Percentiles rank a stretch among this genome's conserved stretches.
phyloP scores from a whole-genome alignment of 2,888 invertebrate genomes.

The Cordilura impudica region DNA sequence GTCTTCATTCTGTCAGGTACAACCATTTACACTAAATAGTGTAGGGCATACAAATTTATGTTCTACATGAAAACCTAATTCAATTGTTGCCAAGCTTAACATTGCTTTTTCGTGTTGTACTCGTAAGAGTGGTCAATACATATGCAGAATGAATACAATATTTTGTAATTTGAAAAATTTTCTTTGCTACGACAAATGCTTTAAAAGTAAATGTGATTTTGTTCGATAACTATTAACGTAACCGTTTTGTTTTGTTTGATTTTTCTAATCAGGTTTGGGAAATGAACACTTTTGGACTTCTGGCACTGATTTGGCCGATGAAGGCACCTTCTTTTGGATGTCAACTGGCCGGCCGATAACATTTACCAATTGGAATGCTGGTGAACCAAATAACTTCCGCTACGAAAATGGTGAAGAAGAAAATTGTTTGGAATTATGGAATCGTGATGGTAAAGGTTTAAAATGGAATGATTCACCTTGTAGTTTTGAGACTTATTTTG shows the following conservation, averaged over 20 bases:
- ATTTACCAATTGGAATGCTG: conserved; percentile 95
- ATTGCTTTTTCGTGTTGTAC: neutral
- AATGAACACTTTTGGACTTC: conserved; percentile 96
- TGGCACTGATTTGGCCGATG: conserved; percentile 93
- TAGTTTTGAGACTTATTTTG: conserved; percentile 94
- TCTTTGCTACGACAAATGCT: neutral
- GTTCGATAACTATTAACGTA: conserved; percentile 34
- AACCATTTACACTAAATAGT: neutral
- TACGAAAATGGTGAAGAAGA: conserved; percentile 94
- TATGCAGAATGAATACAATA: too few species aligned
- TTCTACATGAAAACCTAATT: conserved; percentile 5
- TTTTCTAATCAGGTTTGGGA: conserved; percentile 83
- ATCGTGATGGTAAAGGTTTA: conserved; percentile 92
- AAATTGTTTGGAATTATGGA: conserved; percentile 93
- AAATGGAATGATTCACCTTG: conserved; percentile 97
- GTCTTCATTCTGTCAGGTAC: too few species aligned
- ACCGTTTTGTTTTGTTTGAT: neutral
- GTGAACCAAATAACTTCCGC: conserved; percentile 95
- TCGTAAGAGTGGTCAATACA: neutral
- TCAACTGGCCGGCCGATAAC: conserved; percentile 92
- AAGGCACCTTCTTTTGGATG: conserved; percentile 96
- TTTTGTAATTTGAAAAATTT: too few species aligned
- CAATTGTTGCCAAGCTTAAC: conserved; percentile 15
- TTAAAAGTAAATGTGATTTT: conserved; percentile 44
- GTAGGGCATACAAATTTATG: neutral